Conservation (phyloP, 2,113 vertebrate genomes). For the Salvelinus alpinus region DNA sequence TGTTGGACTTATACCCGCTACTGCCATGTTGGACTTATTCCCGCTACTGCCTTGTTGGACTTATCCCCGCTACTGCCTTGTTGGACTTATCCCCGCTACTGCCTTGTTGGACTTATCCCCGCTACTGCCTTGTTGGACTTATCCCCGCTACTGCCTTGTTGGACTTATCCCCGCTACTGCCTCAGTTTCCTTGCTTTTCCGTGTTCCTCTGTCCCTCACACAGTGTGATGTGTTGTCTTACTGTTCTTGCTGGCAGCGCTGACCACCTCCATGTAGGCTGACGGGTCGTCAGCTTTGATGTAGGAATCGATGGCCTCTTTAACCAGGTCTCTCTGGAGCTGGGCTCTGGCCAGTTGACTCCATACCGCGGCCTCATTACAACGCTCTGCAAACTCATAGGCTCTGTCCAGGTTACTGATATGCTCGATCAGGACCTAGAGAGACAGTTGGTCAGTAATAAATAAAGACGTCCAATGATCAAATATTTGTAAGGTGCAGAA, state of each 20-base stretch:
- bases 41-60: too few species aligned
- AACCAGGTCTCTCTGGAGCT: slow-evolving; percentile 86
- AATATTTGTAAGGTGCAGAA: too few species aligned
- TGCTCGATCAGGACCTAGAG: slow-evolving; percentile 87
- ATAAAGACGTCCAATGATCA: neutral
- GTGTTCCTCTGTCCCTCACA: neutral
- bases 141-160: too few species aligned
- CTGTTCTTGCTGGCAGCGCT: slow-evolving; percentile 85
- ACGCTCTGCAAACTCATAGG: slow-evolving; percentile 88
- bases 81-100: too few species aligned
- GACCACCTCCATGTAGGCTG: slow-evolving; percentile 87
- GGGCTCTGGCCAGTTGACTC: slow-evolving; percentile 86
- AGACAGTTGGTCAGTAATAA: neutral
- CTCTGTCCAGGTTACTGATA: slow-evolving; percentile 86
- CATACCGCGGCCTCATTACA: slow-evolving; percentile 88
- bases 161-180: too few species aligned
- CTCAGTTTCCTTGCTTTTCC: too few species aligned
- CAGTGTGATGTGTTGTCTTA: slow-evolving; percentile 52
- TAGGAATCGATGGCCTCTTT: slow-evolving; percentile 92
- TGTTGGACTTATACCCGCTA: too few species aligned
- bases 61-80: too few species aligned
- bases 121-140: too few species aligned
- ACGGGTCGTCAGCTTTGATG: slow-evolving; percentile 86
- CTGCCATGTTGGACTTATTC: too few species aligned
- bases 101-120: too few species aligned